A percentile compares a stretch with the other conserved stretches of the same genome.
Conservation (phyloP, 2,888 invertebrate species). For the Xestoiulus laeticollis region DNA sequence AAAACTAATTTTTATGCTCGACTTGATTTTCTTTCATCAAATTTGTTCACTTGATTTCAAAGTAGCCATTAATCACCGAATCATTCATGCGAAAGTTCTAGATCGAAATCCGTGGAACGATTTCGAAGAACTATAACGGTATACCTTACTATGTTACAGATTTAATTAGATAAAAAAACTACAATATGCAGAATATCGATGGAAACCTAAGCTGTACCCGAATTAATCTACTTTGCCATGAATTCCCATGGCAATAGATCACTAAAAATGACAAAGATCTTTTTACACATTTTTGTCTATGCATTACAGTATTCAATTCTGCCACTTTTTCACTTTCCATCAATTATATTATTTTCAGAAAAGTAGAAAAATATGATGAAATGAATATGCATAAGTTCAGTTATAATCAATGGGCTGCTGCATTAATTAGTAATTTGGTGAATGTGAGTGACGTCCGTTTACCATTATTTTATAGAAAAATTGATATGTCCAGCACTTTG, state of each 20-base stretch:
- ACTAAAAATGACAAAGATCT: too few species aligned
- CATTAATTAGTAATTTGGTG: too few species aligned
- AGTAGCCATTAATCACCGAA: conserved; percentile 38
- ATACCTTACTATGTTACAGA: not conserved
- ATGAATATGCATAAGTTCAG: too few species aligned
- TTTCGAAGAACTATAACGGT: not conserved
- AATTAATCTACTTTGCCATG: not conserved
- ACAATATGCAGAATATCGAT: not conserved
- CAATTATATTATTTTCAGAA: too few species aligned
- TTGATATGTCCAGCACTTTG: too few species aligned
- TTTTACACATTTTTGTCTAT: too few species aligned
- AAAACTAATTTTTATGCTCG: conserved; percentile 36
- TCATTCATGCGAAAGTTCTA: conserved; percentile 20
- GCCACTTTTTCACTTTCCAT: too few species aligned
- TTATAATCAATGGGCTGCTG: too few species aligned
- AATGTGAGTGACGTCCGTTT: too few species aligned
- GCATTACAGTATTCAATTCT: too few species aligned
- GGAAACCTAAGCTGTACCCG: not conserved
- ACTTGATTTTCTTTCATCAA: conserved; percentile 31
- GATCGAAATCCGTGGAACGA: not conserved
- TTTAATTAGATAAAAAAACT: not conserved
- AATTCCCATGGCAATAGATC: not conserved
- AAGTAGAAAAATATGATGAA: too few species aligned
- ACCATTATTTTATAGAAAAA: too few species aligned
- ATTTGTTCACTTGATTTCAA: conserved; percentile 41